Evolutionary conservation across 92 coral and sea anemone species (phyloP).

Genomic region (Phymanthus crucifer): DNA sequence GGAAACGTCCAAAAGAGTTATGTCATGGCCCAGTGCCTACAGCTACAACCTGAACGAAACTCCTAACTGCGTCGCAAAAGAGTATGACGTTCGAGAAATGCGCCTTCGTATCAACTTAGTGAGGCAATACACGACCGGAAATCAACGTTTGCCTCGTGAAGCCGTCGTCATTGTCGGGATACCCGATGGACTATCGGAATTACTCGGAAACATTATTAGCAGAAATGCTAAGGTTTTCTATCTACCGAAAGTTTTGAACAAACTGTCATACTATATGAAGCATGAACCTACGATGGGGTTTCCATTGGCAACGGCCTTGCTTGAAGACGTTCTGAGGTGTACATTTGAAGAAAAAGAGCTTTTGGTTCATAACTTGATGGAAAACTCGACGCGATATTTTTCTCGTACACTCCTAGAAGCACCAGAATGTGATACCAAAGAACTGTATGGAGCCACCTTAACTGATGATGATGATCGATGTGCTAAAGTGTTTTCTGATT

Average conservation of each 20-base stretch:
- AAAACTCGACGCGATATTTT: neutral
- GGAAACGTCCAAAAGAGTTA: neutral
- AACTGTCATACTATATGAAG: conserved; percentile 21
- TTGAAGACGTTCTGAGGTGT: conserved; percentile 51
- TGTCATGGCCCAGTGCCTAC: neutral
- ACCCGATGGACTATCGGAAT: conserved; percentile 37
- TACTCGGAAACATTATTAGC: conserved; percentile 24
- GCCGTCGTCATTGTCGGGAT: conserved; percentile 21
- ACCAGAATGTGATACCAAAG: conserved; percentile 15
- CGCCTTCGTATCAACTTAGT: neutral
- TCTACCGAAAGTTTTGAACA: conserved; percentile 15
- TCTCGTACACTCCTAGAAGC: neutral
- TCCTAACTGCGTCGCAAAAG: neutral
- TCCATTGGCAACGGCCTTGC: conserved; percentile 36
- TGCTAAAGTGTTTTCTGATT: conserved; percentile 19
- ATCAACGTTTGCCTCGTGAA: conserved; percentile 6
- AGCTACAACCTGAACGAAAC: neutral
- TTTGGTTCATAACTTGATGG: conserved; percentile 30
- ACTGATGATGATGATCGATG: neutral
- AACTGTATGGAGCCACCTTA: neutral
- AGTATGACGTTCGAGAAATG: neutral
- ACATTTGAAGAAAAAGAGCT: conserved; percentile 39
- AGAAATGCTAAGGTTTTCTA: conserved; percentile 17
- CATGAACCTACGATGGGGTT: conserved; percentile 32
- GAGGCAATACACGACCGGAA: neutral